Base-by-base conservation (phyloP, 2,888 invertebrate species). In the Xanthorhoe designata region DNA sequence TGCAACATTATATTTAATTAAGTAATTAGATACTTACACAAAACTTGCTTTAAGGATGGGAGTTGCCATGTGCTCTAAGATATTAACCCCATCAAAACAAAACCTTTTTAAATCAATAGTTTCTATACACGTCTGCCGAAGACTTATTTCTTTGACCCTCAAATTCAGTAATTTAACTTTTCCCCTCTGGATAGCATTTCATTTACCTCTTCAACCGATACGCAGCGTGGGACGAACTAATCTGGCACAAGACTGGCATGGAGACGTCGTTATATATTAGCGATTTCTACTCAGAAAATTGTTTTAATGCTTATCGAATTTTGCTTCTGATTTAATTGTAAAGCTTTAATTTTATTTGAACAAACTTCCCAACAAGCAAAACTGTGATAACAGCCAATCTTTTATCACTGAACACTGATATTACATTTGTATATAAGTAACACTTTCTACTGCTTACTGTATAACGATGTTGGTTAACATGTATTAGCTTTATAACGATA, bases 171-270 rank as follows among this genome's bases (percentile, higher is more conserved):
- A 93, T 93, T 93, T 93, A 93, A 93, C 92, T 92, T 93, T 92
- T 91, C 93, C 93, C 93, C 93, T 92, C 91, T 89, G 90, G 91
- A 91, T 91, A 90, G 92, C 93, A 92, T 93, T 93, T 93, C 92
- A 93, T 93, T 93, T 93, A 93, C 93, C 93, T 93, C 93, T 93
- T 92, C 92, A 92, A 89, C 91, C 92, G 92, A 93, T 93, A 92
- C 93, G 93, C 91, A 83, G 93, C 89, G 93, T 93, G 89, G 92
- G 92, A 92, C 89, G 91, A 89, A 92, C 93, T 92, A 92, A 92
- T 92, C 92, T 89, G 82, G 90, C 75, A 89, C 87, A 91, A 57
- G 61, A 75, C 71, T 75, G 71, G 68, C 74, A 45, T 86, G 72
- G 90, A 92, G 88, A 75, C 60, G 81, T 13, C 59, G 54, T 71